Evolutionary conservation across 2,888 invertebrate species (phyloP).

Genomic region (Drosophila ustulata): DNA sequence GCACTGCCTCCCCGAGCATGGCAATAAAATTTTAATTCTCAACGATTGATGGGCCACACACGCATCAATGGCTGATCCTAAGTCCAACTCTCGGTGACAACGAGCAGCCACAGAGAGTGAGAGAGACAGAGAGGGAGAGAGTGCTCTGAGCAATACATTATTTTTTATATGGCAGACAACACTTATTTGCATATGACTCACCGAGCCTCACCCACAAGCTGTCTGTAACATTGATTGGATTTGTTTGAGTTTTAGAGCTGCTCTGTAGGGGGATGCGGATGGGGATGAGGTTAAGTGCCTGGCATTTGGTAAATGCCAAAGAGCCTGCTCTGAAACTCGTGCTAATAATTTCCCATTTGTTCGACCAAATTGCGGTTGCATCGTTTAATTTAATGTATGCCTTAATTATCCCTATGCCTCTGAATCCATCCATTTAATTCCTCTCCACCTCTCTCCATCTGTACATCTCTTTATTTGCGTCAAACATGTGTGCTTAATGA

Average conservation of each 20-base stretch:
- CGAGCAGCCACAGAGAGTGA: neutral
- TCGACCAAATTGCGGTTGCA: constrained; percentile 61
- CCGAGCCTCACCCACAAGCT: constrained; percentile 29
- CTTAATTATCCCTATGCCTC: constrained; percentile 45
- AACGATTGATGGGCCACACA: constrained; percentile 67
- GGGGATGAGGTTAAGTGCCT: constrained; percentile 67
- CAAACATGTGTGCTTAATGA: constrained; percentile 19
- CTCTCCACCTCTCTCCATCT: neutral
- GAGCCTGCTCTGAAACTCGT: constrained; percentile 26
- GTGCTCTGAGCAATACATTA: constrained; percentile 40
- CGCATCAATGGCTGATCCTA: constrained; percentile 30
- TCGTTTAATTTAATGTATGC: constrained; percentile 57
- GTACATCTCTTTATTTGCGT: neutral
- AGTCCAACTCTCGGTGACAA: constrained; percentile 22
- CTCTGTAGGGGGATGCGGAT: constrained; percentile 29
- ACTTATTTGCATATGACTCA: constrained; percentile 67
- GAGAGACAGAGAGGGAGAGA: neutral
- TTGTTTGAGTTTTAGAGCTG: constrained; percentile 65
- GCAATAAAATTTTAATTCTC: constrained; percentile 77
- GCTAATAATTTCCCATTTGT: constrained; percentile 67
- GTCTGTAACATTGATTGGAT: constrained; percentile 73
- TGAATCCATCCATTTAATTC: constrained; percentile 23
- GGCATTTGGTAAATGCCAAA: constrained; percentile 71
- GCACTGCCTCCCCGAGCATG: constrained; percentile 12
- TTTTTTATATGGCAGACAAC: constrained; percentile 49